phyloP scores from a whole-genome alignment of 1,140 invertebrate species.

The Spodoptera frugiperda region DNA sequence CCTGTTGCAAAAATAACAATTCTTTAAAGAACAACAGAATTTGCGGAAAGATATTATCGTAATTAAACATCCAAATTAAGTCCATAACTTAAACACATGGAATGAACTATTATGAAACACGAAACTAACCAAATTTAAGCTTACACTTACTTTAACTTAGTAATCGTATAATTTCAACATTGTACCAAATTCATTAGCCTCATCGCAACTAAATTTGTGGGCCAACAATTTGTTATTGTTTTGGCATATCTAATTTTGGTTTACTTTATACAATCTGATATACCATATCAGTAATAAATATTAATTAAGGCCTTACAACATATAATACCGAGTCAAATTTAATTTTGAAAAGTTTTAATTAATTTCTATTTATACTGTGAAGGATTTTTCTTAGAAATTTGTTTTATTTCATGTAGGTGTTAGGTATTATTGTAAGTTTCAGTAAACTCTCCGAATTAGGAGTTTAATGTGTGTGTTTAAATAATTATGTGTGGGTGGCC shows the following conservation, averaged over 20 bases:
- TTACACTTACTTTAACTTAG: too few species aligned
- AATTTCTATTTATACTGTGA: slow-evolving; percentile 37
- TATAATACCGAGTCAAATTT: not conserved
- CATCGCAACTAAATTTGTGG: too few species aligned
- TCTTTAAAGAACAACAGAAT: too few species aligned
- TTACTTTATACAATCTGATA: not conserved
- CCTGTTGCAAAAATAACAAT: too few species aligned
- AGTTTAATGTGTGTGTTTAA: not conserved
- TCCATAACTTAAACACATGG: too few species aligned
- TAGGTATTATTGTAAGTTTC: not conserved
- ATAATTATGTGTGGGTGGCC: not conserved
- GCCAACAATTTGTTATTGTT: not conserved
- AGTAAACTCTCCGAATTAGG: slow-evolving; percentile 11
- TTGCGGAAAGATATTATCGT: too few species aligned
- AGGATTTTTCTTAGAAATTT: slow-evolving; percentile 20
- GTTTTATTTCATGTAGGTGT: not conserved
- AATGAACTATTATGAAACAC: too few species aligned
- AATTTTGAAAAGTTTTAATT: slow-evolving; percentile 47
- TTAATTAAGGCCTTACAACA: slow-evolving; percentile 9
- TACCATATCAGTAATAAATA: slow-evolving; percentile 6
- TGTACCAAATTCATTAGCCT: too few species aligned
- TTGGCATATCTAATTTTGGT: not conserved
- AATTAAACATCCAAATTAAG: too few species aligned
- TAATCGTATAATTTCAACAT: too few species aligned
- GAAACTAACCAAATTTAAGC: too few species aligned